These are phyloP conservation scores for Centropus unirufus DNA, from an alignment of 2,113 vertebrate genomes.

Conservation along the genomic window DNA sequence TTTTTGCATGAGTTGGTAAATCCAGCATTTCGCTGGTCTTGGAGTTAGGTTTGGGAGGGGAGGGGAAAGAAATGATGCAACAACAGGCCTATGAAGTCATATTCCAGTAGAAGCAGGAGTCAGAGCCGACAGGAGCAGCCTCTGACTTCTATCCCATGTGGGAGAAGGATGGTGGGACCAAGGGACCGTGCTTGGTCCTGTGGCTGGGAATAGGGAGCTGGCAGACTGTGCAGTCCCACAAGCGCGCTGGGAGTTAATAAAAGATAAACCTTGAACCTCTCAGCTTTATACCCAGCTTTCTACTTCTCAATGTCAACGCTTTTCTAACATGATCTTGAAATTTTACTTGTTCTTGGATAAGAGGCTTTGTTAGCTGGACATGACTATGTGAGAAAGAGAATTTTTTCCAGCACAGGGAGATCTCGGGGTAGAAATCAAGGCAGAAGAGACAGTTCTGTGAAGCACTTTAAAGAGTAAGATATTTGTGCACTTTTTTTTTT, in stretches of 20 bases:
- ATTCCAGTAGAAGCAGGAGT: not conserved
- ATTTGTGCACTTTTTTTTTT: conserved; percentile 39
- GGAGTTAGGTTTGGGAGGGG: not conserved
- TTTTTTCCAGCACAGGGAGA: not conserved
- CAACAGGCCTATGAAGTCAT: rapidly evolving
- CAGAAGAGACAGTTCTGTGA: conserved; percentile 27
- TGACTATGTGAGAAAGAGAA: not conserved
- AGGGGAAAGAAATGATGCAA: not conserved
- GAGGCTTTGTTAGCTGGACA: not conserved
- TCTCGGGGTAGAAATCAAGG: not conserved
- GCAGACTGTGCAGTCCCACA: not conserved
- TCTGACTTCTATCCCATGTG: not conserved
- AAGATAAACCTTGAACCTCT: not conserved
- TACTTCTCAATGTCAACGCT: rapidly evolving
- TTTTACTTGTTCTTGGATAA: not conserved
- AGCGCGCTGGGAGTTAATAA: not conserved
- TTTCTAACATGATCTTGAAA: not conserved
- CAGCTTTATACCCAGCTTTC: not conserved
- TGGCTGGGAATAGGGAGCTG: not conserved
- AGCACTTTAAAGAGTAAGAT: conserved; percentile 52
- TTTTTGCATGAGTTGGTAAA: not conserved
- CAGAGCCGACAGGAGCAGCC: not conserved
- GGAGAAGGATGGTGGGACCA: not conserved
- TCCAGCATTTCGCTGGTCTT: not conserved
- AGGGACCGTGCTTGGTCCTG: not conserved